Conservation (phyloP, 2,888 invertebrate species). For the Pollenia griseotomentosa region DNA sequence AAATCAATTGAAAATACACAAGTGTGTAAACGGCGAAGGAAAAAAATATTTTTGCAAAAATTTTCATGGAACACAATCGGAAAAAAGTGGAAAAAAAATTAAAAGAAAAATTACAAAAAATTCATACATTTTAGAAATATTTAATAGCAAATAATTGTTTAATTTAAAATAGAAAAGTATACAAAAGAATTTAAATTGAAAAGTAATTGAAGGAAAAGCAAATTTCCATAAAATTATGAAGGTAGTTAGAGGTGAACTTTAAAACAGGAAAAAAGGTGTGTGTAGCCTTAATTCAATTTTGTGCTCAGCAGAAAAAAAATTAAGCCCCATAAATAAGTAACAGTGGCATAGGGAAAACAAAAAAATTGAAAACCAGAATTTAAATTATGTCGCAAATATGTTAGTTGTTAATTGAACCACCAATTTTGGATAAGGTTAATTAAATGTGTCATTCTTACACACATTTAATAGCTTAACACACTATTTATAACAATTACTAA, state of each 20-base stretch:
- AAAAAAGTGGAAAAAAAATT: background rate
- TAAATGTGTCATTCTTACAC: slow-evolving; percentile 29
- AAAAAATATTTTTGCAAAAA: slow-evolving; percentile 35
- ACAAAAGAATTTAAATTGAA: background rate
- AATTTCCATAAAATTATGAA: slow-evolving; percentile 4
- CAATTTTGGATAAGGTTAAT: slow-evolving; percentile 36
- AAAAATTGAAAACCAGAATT: slow-evolving; percentile 4
- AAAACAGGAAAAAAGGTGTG: slow-evolving; percentile 57
- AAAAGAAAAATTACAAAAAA: slow-evolving; percentile 14
- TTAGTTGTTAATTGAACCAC: slow-evolving; percentile 60
- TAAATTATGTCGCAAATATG: slow-evolving; percentile 65
- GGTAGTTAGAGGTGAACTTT: slow-evolving; percentile 31
- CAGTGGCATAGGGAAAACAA: background rate
- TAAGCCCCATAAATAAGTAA: background rate
- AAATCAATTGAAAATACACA: slow-evolving; percentile 69
- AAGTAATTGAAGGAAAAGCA: slow-evolving; percentile 7
- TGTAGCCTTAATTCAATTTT: slow-evolving; percentile 54
- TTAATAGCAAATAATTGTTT: background rate
- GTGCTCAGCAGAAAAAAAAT: slow-evolving; percentile 10
- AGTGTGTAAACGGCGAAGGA: slow-evolving; percentile 56
- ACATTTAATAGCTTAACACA: slow-evolving; percentile 12
- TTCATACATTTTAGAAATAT: background rate
- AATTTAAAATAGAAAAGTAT: background rate
- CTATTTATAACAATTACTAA: background rate
- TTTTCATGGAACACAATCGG: slow-evolving; percentile 1